phyloP scores from a whole-genome alignment of 2,888 invertebrate genomes.

The Machimus atricapillus region DNA sequence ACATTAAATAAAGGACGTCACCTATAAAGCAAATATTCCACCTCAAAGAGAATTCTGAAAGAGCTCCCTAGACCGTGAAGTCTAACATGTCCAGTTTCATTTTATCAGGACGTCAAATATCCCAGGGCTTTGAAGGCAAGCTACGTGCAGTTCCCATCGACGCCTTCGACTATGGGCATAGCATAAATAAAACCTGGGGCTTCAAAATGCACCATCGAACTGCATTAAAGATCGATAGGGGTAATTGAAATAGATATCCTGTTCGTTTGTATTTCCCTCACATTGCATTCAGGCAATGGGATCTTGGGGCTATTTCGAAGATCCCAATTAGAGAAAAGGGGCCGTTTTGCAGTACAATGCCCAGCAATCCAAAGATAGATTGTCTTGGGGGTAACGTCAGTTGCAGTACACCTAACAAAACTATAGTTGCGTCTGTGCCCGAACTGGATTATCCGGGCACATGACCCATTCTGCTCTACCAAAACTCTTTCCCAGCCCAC shows the following conservation, averaged over 20 bases:
- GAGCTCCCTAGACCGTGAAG: background rate
- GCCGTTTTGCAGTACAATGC: background rate
- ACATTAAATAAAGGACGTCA: background rate
- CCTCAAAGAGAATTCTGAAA: background rate
- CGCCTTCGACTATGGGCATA: background rate
- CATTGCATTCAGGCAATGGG: background rate
- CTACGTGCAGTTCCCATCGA: background rate
- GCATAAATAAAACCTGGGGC: background rate
- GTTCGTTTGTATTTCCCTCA: background rate
- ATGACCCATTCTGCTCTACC: background rate
- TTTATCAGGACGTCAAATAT: background rate
- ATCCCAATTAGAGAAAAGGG: background rate
- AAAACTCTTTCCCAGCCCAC: background rate
- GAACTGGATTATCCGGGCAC: background rate
- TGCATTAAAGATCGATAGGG: background rate
- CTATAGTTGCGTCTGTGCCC: background rate
- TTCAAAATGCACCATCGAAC: background rate
- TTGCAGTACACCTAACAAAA: background rate
- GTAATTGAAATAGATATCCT: conserved; percentile 7
- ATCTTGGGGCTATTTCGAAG: background rate
- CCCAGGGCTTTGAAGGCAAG: background rate
- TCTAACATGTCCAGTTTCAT: background rate
- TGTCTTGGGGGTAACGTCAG: background rate
- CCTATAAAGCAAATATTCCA: background rate
- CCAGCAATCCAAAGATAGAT: background rate